Evolutionary conservation across 2,113 vertebrate species (phyloP), one percentile per base, ranked within the genome.

Genomic region (Columba janthina): DNA sequence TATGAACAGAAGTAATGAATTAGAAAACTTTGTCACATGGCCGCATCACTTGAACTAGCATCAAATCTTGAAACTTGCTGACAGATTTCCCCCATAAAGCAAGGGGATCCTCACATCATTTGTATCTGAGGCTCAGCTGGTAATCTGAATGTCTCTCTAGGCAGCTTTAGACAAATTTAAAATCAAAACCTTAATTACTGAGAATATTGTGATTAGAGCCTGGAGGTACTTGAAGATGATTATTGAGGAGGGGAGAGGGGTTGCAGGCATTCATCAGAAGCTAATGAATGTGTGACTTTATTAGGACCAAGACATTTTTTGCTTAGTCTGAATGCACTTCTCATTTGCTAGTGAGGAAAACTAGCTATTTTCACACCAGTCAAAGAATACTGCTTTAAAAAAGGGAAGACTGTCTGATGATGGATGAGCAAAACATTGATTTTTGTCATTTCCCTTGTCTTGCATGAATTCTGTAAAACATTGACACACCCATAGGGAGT

Each of bases 101-200:
- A 75, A 42, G 21, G n/a, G 53, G 72, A 76, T 89, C 50, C 53
- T 95, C 66, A 75, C 69, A 53, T 75, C 0, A 0, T 92, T 79
- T 65, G 12, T 87, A 11, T 89, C 72, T 64, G 50, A 93, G 66
- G 32, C 85, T 89, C 85, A 57, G 77, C 38, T 95, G 88, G 54
- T 78, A 81, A 72, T 91, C 77, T 79, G 92, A 90, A 65, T 18
- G 67, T 96, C 25, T 91, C 69, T 86, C 29, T 51, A 81, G 84
- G 84, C 91, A 78, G 57, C 57, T 95, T 94, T 89, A 75, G 84
- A 56, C 34, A 93, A 82, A 94, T 82, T 91, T 44, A 53, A 85
- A 95, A 93, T 94, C 70, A 95, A 91, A 93, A 82, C 62, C 75
- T 82, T 93, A 82, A 85, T 93, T 95, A 89, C 74, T 75, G 44